phyloP scores from a whole-genome alignment of 2,113 vertebrate species.

The Rhizomys pruinosus region DNA sequence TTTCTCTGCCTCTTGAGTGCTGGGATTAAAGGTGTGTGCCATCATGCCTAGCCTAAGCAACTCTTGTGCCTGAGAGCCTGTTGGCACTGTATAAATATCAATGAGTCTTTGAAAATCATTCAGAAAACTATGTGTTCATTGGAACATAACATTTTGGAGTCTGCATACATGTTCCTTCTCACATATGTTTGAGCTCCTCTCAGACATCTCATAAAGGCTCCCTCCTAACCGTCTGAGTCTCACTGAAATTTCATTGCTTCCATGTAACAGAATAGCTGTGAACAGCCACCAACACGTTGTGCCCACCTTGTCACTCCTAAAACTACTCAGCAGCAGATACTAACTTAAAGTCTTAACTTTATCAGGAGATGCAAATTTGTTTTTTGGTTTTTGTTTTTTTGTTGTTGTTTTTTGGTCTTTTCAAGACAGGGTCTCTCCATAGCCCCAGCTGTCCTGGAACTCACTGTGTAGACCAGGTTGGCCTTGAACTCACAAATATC shows the following conservation, averaged over 20 bases:
- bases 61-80: not conserved
- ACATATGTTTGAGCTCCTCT: not conserved
- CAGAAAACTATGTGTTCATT: not conserved
- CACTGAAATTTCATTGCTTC: not conserved
- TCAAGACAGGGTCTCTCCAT: too few relatives aligned
- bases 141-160: not conserved
- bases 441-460: too few relatives aligned
- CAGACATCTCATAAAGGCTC: not conserved
- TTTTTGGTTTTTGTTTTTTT: too few relatives aligned
- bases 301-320: not conserved
- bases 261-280: not conserved
- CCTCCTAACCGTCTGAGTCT: not conserved
- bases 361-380: not conserved
- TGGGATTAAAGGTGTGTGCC: too few relatives aligned
- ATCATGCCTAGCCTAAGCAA: not conserved
- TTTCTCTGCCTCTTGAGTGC: too few relatives aligned
- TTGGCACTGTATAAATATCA: not conserved
- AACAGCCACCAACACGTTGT: not conserved
- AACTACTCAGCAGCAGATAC: not conserved
- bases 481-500: too few relatives aligned
- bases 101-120: not conserved
- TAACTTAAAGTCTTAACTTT: not conserved
- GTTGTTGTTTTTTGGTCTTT: too few relatives aligned
- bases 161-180: accelerated
- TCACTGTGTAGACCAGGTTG: too few relatives aligned